Evolutionary conservation across 2,888 invertebrate species (phyloP).

Genomic region (Pomacea canaliculata): DNA sequence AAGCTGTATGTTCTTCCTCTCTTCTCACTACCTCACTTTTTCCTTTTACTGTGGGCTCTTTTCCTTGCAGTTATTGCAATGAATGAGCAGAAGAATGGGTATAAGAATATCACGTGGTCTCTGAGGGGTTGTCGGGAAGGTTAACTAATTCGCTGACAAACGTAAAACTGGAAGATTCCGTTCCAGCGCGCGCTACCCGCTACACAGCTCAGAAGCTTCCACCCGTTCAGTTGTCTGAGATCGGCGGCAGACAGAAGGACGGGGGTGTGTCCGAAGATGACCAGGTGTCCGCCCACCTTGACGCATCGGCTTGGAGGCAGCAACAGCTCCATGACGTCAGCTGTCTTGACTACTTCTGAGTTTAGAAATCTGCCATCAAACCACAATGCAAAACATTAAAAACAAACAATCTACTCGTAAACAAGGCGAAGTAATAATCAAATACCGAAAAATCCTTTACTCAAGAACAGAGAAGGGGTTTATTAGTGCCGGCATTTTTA

Average conservation of each 20-base stretch:
- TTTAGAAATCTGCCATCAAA: slow-evolving; percentile 47
- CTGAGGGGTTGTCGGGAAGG: too few relatives aligned
- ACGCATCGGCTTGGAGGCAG: slow-evolving; percentile 39
- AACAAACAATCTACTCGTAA: too few relatives aligned
- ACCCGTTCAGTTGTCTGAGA: slow-evolving; percentile 19
- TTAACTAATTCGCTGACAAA: slow-evolving; percentile 30
- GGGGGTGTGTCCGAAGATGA: slow-evolving; percentile 51
- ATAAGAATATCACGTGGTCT: too few relatives aligned
- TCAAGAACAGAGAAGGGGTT: too few relatives aligned
- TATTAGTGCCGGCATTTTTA: too few relatives aligned
- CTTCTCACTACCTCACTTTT: too few relatives aligned
- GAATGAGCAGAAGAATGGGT: too few relatives aligned
- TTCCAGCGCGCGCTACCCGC: slow-evolving; percentile 46
- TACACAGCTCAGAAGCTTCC: slow-evolving; percentile 38
- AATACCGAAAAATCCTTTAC: too few relatives aligned
- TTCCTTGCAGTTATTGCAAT: too few relatives aligned
- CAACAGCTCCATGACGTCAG: slow-evolving; percentile 37
- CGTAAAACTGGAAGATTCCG: slow-evolving; percentile 47
- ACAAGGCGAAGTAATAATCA: too few relatives aligned
- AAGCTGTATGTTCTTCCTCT: too few relatives aligned
- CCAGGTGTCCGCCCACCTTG: slow-evolving; percentile 43
- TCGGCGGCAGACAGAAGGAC: slow-evolving; percentile 46
- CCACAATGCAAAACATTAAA: background rate
- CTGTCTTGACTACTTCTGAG: slow-evolving; percentile 47
- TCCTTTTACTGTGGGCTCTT: too few relatives aligned